Evolutionary conservation across 1,140 invertebrate species (phyloP).

Genomic region (Chironomus striatipennis): DNA sequence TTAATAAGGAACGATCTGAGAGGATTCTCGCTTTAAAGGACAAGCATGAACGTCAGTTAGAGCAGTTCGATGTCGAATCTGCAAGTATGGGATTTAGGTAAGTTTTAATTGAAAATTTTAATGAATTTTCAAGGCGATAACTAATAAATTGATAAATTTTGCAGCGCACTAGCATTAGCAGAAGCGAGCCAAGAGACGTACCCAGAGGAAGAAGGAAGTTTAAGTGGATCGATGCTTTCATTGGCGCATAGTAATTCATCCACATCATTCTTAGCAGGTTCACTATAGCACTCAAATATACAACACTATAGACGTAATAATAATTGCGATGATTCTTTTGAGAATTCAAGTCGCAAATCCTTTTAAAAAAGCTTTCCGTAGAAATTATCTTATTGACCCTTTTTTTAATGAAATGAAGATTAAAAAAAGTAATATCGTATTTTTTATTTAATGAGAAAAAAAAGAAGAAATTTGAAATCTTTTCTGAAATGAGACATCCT

Average conservation of each 20-base stretch:
- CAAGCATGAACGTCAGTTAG: conserved; percentile 78
- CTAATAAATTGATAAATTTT: too few relatives aligned
- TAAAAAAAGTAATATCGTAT: too few relatives aligned
- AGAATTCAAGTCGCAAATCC: not conserved
- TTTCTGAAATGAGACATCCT: too few relatives aligned
- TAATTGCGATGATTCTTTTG: too few relatives aligned
- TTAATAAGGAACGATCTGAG: conserved; percentile 81
- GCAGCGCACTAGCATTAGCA: conserved; percentile 77
- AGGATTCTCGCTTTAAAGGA: conserved; percentile 80
- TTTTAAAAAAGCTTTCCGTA: not conserved
- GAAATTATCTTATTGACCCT: not conserved
- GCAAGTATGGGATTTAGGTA: conserved; percentile 83
- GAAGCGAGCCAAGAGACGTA: conserved; percentile 80
- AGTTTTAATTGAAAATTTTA: too few relatives aligned
- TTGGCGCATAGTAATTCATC: conserved; percentile 89
- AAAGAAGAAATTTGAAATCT: too few relatives aligned
- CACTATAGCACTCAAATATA: conserved; percentile 50
- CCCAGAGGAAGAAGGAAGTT: conserved; percentile 77
- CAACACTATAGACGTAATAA: not conserved
- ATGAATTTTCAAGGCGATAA: too few relatives aligned
- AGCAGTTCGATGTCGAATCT: conserved; percentile 92
- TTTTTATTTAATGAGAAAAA: too few relatives aligned
- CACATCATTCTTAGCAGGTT: conserved; percentile 75
- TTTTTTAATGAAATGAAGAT: too few relatives aligned
- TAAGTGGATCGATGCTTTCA: conserved; percentile 89